Base-by-base conservation (phyloP, 2,888 invertebrate genomes). In the Meganola albula region DNA sequence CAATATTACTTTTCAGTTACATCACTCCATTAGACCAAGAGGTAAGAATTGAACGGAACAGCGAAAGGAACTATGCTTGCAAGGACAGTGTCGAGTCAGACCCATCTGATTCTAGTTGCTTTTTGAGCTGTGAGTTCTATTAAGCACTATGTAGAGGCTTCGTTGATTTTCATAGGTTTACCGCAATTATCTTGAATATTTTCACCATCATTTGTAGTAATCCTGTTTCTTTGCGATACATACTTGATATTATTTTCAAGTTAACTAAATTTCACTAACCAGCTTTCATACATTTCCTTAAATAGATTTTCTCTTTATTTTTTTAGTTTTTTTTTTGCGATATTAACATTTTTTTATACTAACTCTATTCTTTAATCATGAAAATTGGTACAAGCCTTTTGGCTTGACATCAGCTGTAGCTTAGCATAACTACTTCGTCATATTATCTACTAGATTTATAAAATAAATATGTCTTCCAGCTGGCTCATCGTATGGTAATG, bases 41-140 rank as follows among this genome's bases (percentile, higher is more conserved):
- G 80, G 82, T 82, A 79, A 82, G 83, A 61, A 46, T 26, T 6
- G 66, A 65, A 33, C 54, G 55, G 31, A 53, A 53, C 14, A 69
- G 60, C 48, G 70, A 66, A 43, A 58, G 66, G 62, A 68, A 53
- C 51, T 53, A 47, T 58, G 72, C 72, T 73, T 74, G 74, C 66
- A 75, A 74, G 70, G 74, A 73, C 43, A 64, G 64, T 44, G 57
- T 57, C 48, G 72, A 63, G 62, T 80, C 83, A 61, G 82, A 82
- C 28, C 69, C 70, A 37, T 85, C 85, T 64, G 85, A 80, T 49
- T 83, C 84, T 58, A 85, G 84, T 74, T 84, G 84, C 78, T 85
- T 84, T 78, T 61, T 85, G 64, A 85, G 84, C 75, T 85, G 85
- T 85, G 79, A 84, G 85, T 84, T 59, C 36, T 37, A 44, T 28